phyloP scores from a whole-genome alignment of 2,797 vertebrate genomes.

The Momotus momota region DNA sequence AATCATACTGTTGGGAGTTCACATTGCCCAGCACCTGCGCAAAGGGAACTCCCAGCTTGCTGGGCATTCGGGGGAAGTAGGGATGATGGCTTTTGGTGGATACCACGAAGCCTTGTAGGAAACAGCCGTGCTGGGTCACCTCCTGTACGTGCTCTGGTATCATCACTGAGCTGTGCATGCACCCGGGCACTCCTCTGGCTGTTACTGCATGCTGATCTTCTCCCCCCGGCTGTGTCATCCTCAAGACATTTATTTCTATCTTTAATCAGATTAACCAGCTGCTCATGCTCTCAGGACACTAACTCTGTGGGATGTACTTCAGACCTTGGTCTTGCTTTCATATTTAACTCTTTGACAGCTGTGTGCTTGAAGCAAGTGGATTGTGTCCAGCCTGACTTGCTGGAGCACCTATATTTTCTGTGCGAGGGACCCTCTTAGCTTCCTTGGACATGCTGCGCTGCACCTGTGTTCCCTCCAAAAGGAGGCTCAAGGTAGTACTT shows the following conservation, averaged over 20 bases:
- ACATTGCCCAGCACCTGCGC: not conserved
- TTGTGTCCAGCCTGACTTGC: not conserved
- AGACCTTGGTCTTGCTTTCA: not conserved
- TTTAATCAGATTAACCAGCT: not conserved
- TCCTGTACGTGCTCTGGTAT: not conserved
- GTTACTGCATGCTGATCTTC: too few relatives aligned
- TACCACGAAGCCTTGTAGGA: not conserved
- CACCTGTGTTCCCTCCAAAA: not conserved
- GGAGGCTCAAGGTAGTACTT: not conserved
- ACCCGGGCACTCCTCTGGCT: not conserved
- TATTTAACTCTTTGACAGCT: not conserved
- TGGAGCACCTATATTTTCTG: not conserved
- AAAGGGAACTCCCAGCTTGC: not conserved
- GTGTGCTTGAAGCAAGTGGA: not conserved
- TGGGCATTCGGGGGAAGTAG: fast-evolving
- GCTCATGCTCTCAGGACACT: not conserved
- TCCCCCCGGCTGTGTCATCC: too few relatives aligned
- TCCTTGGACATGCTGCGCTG: fast-evolving
- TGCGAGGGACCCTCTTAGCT: not conserved
- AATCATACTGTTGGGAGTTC: not conserved
- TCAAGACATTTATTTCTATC: too few relatives aligned
- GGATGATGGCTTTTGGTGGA: not conserved
- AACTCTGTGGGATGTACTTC: not conserved
- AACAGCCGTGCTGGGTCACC: not conserved
- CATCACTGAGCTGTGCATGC: fast-evolving